Evolutionary conservation across 2,113 vertebrate genomes (phyloP).

Genomic region (Oryzias celebensis): DNA sequence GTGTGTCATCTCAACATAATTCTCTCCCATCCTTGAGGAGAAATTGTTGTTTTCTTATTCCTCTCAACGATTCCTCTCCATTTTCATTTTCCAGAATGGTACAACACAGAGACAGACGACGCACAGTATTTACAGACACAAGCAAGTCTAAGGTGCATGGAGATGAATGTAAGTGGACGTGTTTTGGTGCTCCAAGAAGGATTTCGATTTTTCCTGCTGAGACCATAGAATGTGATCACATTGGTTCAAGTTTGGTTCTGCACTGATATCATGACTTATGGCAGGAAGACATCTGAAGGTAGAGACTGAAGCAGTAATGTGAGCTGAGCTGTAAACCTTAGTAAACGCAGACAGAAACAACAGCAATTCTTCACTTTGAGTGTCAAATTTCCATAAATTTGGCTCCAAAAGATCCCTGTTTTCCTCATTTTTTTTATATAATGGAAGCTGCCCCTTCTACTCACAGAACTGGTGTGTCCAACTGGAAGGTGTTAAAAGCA

Average conservation of each 20-base stretch:
- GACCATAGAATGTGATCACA: conserved; percentile 10
- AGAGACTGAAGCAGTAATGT: conserved; percentile 16
- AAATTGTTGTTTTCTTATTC: neutral
- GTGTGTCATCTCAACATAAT: neutral
- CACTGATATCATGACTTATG: conserved; percentile 40
- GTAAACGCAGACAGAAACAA: conserved; percentile 48
- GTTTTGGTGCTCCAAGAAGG: conserved; percentile 30
- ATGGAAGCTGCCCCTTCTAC: conserved; percentile 1
- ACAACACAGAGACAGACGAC: conserved; percentile 19
- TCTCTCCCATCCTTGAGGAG: neutral
- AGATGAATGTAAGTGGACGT: conserved; percentile 18
- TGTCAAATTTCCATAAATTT: conserved; percentile 23
- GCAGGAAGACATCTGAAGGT: conserved; percentile 59
- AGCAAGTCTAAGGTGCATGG: conserved; percentile 42
- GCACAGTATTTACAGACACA: conserved; percentile 25
- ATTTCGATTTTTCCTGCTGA: conserved; percentile 5
- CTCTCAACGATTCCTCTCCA: neutral
- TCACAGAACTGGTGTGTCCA: conserved; percentile 15
- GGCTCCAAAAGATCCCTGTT: conserved; percentile 6
- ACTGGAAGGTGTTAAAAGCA: conserved; percentile 16
- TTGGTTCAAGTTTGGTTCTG: conserved; percentile 22
- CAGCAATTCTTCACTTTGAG: conserved; percentile 13
- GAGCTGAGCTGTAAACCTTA: conserved; percentile 26
- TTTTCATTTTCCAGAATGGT: conserved; percentile 5
- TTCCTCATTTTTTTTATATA: neutral